phyloP scores from a whole-genome alignment of 2,888 invertebrate species.

The Eulithis prunata region DNA sequence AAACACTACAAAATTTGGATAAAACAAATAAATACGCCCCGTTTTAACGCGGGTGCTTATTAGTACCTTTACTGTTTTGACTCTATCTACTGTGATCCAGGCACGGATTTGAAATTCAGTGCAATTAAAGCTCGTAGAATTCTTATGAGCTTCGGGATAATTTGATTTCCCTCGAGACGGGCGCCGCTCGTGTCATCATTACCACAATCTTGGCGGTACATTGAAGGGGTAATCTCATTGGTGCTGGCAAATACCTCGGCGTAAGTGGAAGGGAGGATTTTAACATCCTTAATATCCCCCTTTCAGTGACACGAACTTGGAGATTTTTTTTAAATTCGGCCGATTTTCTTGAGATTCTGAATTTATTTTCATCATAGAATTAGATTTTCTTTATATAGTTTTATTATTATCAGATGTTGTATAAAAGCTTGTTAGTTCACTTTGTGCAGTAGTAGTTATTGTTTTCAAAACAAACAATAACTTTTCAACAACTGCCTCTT shows the following conservation, averaged over 20 bases:
- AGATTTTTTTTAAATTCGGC: too few relatives aligned
- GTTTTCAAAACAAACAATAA: slow-evolving; percentile 15
- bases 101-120: slow-evolving; percentile 36
- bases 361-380: too few relatives aligned
- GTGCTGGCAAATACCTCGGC: not conserved
- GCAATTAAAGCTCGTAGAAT: slow-evolving; percentile 43
- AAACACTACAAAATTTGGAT: too few relatives aligned
- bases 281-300: too few relatives aligned
- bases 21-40: not conserved
- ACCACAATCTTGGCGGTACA: slow-evolving; percentile 24
- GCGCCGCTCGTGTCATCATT: slow-evolving; percentile 27
- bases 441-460: not conserved
- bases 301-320: too few relatives aligned
- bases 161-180: slow-evolving; percentile 43
- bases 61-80: slow-evolving; percentile 10
- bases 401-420: too few relatives aligned
- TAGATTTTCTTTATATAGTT: too few relatives aligned
- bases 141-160: slow-evolving; percentile 44
- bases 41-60: too few relatives aligned
- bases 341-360: too few relatives aligned
- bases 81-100: slow-evolving; percentile 8
- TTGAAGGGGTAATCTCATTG: slow-evolving; percentile 26
- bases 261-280: not conserved
- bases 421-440: too few relatives aligned
- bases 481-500: slow-evolving; percentile 14